phyloP scores from a whole-genome alignment of 2,888 invertebrate species.

The Drosophila ezoana region DNA sequence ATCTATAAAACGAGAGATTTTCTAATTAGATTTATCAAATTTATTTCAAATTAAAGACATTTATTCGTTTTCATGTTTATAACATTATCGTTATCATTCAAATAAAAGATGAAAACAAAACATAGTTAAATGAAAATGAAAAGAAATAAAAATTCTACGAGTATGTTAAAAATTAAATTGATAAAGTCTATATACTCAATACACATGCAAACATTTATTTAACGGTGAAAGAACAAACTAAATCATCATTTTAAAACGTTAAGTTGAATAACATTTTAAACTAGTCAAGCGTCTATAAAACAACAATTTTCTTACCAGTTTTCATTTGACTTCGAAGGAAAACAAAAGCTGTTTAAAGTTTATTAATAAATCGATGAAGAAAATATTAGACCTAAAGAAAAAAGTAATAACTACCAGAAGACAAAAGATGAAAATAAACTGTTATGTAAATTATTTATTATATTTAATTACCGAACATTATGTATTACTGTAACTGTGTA shows the following conservation, averaged over 20 bases:
- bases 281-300: constrained; percentile 23
- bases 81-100: constrained; percentile 63
- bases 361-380: constrained; percentile 63
- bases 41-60: constrained; percentile 32
- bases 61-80: constrained; percentile 41
- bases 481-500: constrained; percentile 69
- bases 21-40: constrained; percentile 22
- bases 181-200: constrained; percentile 66
- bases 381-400: constrained; percentile 48
- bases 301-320: constrained; percentile 10
- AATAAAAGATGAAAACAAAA: constrained; percentile 27
- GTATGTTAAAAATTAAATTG: constrained; percentile 53
- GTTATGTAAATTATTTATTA: constrained; percentile 83
- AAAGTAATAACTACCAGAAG: constrained; percentile 44
- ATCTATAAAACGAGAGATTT: constrained; percentile 9
- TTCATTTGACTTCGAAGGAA: constrained; percentile 23
- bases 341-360: constrained; percentile 45
- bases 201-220: constrained; percentile 33
- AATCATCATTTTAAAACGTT: constrained; percentile 56
- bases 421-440: constrained; percentile 57
- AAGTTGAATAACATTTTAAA: constrained; percentile 58
- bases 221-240: constrained; percentile 29
- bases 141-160: constrained; percentile 50
- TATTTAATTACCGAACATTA: constrained; percentile 62
- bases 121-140: constrained; percentile 43